Evolutionary conservation across 2,113 vertebrate genomes (phyloP).

Genomic region (Oryzias curvinotus): DNA sequence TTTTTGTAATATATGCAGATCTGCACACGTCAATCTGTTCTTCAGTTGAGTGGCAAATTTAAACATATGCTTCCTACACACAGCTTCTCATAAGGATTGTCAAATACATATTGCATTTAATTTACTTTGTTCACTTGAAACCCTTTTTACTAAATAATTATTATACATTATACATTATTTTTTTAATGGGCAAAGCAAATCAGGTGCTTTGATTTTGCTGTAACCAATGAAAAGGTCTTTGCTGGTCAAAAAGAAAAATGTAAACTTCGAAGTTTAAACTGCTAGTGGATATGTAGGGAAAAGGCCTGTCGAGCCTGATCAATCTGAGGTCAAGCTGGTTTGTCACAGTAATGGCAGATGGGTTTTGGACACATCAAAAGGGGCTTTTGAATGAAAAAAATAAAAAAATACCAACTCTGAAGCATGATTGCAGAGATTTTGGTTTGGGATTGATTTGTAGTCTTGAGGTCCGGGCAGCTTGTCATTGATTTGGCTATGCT

Average conservation of each 20-base stretch:
- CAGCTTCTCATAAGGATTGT: no score
- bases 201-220: not conserved
- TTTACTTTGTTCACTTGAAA: no score
- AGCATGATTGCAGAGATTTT: not conserved
- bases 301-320: not conserved
- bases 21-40: no score
- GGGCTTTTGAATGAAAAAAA: not conserved
- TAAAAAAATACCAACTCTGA: not conserved
- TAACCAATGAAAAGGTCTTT: not conserved
- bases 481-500: not conserved
- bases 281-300: not conserved
- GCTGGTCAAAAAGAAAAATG: conserved; percentile 1
- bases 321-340: not conserved
- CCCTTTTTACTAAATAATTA: no score
- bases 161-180: no score
- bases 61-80: no score
- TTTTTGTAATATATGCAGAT: no score
- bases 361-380: not conserved
- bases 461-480: not conserved
- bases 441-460: not conserved
- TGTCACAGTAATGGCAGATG: not conserved
- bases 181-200: no score
- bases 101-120: no score
- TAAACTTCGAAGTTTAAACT: not conserved
- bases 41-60: no score